phyloP scores from a whole-genome alignment of 2,113 vertebrate species.

The Clarias gariepinus region DNA sequence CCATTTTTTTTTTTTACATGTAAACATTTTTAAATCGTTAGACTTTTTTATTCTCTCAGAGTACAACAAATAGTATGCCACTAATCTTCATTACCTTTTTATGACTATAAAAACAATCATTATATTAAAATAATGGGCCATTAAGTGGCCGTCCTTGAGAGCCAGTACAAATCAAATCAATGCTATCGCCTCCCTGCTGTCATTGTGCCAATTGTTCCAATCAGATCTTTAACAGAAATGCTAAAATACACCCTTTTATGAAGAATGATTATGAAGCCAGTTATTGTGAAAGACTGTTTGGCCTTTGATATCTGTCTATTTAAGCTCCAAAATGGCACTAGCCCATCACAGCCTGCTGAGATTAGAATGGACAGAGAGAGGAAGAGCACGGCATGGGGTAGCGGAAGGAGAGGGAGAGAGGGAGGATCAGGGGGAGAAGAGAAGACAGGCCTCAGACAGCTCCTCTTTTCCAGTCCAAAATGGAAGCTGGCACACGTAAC shows the following conservation, averaged over 20 bases:
- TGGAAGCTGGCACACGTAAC: slow-evolving; percentile 46
- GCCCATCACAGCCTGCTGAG: slow-evolving; percentile 36
- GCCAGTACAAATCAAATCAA: slow-evolving; percentile 19
- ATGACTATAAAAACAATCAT: slow-evolving; percentile 7
- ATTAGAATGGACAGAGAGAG: slow-evolving; percentile 47
- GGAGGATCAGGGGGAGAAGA: slow-evolving; percentile 5
- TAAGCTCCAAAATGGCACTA: slow-evolving; percentile 30
- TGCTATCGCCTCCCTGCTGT: slow-evolving; percentile 1
- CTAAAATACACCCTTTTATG: slow-evolving; percentile 14
- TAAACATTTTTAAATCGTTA: neutral
- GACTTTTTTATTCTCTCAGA: neutral
- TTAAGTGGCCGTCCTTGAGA: neutral
- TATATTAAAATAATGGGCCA: neutral
- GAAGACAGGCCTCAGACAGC: slow-evolving; percentile 33
- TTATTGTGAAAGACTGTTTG: slow-evolving; percentile 34
- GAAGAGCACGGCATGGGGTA: slow-evolving; percentile 37
- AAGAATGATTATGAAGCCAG: slow-evolving; percentile 13
- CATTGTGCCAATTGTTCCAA: neutral
- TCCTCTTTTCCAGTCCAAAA: slow-evolving; percentile 37
- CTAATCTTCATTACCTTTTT: slow-evolving; percentile 2
- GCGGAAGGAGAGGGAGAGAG: slow-evolving; percentile 17
- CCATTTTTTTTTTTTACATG: neutral
- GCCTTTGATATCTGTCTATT: slow-evolving; percentile 35
- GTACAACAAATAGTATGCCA: no score
- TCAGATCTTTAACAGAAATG: neutral